These are phyloP conservation scores for Pseudorhombus dupliciocellatus DNA, from an alignment of 2,113 vertebrate species.

Conservation along the genomic window DNA sequence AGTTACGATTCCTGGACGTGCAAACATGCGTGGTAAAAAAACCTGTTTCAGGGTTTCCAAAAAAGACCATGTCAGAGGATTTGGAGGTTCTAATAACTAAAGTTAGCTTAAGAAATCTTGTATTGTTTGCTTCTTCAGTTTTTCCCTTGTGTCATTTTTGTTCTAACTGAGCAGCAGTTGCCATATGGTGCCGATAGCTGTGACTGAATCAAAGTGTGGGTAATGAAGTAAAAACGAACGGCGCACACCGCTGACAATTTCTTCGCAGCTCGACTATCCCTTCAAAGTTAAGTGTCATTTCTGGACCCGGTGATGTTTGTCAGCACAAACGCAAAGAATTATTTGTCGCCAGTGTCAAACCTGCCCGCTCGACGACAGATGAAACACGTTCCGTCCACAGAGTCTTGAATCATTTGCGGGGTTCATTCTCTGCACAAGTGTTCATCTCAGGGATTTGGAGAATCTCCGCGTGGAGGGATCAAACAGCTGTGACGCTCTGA, in stretches of 20 bases:
- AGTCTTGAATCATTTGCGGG: slow-evolving; percentile 28
- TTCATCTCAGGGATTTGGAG: slow-evolving; percentile 70
- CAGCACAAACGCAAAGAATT: slow-evolving; percentile 29
- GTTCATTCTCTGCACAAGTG: slow-evolving; percentile 45
- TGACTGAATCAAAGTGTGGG: slow-evolving; percentile 31
- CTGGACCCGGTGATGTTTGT: slow-evolving; percentile 38
- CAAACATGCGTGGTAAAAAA: no score
- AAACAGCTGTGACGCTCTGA: slow-evolving; percentile 49
- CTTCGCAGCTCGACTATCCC: slow-evolving; percentile 25
- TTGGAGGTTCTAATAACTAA: not conserved
- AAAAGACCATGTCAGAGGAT: not conserved
- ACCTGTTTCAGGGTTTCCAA: not conserved
- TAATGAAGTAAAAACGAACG: slow-evolving; percentile 51
- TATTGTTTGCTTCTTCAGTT: not conserved
- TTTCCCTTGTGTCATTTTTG: slow-evolving; percentile 8
- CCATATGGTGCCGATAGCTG: slow-evolving; percentile 23
- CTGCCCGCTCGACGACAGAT: slow-evolving; percentile 32
- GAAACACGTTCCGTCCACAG: slow-evolving; percentile 11
- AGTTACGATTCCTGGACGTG: no score
- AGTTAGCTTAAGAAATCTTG: slow-evolving; percentile 7
- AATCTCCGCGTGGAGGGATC: slow-evolving; percentile 54
- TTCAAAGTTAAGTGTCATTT: slow-evolving; percentile 39
- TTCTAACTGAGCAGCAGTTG: slow-evolving; percentile 32
- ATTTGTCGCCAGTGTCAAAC: slow-evolving; percentile 48
- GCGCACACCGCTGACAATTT: slow-evolving; percentile 24